Percentiles rank a stretch among this genome's conserved stretches.
Evolutionary conservation across 2,113 vertebrate genomes (phyloP).

Genomic region (Deroptyus accipitrinus): DNA sequence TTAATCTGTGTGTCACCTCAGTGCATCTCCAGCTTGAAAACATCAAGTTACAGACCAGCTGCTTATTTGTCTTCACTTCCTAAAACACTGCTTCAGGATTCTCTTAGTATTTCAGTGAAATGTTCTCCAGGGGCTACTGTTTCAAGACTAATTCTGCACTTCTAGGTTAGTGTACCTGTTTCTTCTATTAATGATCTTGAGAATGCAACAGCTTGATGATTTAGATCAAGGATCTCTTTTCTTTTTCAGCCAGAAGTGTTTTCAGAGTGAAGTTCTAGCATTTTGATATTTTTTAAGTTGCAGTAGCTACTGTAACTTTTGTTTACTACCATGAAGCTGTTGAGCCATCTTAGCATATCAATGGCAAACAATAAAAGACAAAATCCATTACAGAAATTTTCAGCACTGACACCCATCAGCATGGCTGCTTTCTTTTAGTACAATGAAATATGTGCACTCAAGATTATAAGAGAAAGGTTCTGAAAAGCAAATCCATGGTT

Average conservation of each 20-base stretch:
- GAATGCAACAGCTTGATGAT: fast-evolving
- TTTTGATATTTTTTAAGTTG: not conserved
- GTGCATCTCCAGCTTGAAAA: not conserved
- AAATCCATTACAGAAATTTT: not conserved
- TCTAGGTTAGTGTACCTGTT: not conserved
- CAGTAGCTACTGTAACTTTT: not conserved
- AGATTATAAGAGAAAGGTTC: not conserved
- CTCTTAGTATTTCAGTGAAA: not conserved
- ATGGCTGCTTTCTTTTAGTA: not conserved
- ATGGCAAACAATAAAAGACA: not conserved
- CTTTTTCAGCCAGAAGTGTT: not conserved
- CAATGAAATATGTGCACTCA: fast-evolving
- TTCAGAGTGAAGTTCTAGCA: not conserved
- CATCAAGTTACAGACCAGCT: not conserved
- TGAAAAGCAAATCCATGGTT: not conserved
- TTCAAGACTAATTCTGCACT: not conserved
- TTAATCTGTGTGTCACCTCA: not conserved
- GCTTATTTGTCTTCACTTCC: not conserved
- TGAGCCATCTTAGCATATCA: fast-evolving
- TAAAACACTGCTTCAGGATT: not conserved
- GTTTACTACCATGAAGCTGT: not conserved
- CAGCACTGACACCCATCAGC: not conserved
- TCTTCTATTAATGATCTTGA: not conserved
- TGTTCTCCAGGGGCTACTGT: not conserved
- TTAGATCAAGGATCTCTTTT: not conserved